phyloP scores from a whole-genome alignment of 2,113 vertebrate species.

The Melanotaenia duboulayi region DNA sequence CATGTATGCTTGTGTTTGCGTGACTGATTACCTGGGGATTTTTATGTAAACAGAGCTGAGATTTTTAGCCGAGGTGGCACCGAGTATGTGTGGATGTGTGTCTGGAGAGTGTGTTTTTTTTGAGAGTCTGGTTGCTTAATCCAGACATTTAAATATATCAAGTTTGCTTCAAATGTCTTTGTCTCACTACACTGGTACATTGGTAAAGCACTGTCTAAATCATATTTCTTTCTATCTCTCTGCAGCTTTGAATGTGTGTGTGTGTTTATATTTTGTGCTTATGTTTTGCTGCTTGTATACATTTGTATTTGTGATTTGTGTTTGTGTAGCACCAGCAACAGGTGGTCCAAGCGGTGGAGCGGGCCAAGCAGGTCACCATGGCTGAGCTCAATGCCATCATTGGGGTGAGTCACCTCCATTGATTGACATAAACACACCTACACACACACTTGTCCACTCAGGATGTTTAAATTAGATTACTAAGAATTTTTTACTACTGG shows the following conservation, averaged over 20 bases:
- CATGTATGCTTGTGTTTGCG: conserved; percentile 60
- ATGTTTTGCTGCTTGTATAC: not conserved
- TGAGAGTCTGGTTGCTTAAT: conserved; percentile 14
- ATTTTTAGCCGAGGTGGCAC: conserved; percentile 31
- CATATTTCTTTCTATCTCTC: conserved; percentile 1
- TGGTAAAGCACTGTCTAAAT: not conserved
- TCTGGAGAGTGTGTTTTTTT: not conserved
- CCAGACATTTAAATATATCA: conserved; percentile 17
- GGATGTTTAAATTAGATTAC: not conserved
- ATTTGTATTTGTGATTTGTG: conserved; percentile 35
- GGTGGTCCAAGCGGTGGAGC: conserved; percentile 92
- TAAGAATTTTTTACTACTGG: not conserved
- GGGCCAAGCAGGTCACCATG: conserved; percentile 95
- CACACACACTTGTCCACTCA: not conserved
- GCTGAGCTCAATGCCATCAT: conserved; percentile 93
- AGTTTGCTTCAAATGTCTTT: too few relatives aligned
- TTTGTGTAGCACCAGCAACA: conserved; percentile 91
- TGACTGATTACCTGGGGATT: conserved; percentile 56
- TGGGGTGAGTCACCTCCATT: conserved; percentile 87
- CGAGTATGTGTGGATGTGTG: conserved; percentile 8
- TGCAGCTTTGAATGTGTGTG: not conserved
- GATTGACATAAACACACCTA: conserved; percentile 19
- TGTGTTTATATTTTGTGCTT: not conserved
- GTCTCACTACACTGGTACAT: not conserved
- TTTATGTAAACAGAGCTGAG: conserved; percentile 53